A percentile compares a stretch with the other conserved stretches of the same genome.
Conservation (phyloP, 2,113 vertebrate species). For the Cavia porcellus region DNA sequence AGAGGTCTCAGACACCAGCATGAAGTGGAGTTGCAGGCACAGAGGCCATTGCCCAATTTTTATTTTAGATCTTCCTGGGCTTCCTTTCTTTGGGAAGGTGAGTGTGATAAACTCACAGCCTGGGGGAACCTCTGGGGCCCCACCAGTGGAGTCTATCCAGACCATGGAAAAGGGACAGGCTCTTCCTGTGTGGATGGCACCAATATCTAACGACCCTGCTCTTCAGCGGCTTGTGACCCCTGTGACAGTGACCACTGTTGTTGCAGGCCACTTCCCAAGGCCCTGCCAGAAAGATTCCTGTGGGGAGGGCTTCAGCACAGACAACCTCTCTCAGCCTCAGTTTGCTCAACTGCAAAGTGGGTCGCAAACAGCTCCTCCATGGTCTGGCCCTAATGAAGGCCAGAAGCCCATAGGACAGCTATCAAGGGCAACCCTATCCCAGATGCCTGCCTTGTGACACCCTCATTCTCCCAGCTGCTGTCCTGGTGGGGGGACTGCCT, state of each 20-base stretch:
- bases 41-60: background rate
- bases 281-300: background rate
- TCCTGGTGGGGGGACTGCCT: background rate
- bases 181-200: too few species aligned
- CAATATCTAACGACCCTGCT: background rate
- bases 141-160: too few species aligned
- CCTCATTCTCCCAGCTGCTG: background rate
- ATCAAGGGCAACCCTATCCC: too few species aligned
- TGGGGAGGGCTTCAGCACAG: background rate
- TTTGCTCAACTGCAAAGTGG: background rate
- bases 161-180: too few species aligned
- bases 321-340: background rate
- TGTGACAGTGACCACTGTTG: background rate
- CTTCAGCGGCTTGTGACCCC: background rate
- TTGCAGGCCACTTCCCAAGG: background rate
- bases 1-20: background rate
- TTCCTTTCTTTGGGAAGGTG: background rate
- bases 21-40: background rate
- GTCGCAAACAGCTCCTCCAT: background rate
- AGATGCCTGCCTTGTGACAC: background rate
- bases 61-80: accelerated
- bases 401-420: background rate
- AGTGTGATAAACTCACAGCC: background rate
- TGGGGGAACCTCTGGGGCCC: background rate
- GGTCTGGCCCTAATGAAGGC: background rate